A percentile compares a stretch with the other conserved stretches of the same genome.
phyloP scores from a whole-genome alignment of 2,797 vertebrate genomes.

The Arvicola amphibius region DNA sequence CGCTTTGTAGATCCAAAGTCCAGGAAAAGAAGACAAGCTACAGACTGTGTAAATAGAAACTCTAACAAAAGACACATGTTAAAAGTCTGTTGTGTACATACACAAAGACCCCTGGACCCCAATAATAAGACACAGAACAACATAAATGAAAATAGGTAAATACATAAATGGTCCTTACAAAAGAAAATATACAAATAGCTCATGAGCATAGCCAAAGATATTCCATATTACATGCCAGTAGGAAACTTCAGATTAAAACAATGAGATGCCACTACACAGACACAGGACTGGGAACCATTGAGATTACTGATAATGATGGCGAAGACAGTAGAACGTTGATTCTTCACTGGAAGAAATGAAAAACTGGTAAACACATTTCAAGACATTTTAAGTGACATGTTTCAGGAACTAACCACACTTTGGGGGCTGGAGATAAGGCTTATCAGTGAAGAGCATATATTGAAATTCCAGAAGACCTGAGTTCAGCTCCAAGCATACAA shows the following conservation, averaged over 20 bases:
- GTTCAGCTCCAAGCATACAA: neutral
- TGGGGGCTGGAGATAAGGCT: neutral
- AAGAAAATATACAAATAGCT: neutral
- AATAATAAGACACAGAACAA: neutral
- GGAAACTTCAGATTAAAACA: neutral
- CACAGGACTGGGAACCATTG: neutral
- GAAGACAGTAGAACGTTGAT: neutral
- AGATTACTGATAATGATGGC: neutral
- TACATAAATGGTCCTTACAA: neutral
- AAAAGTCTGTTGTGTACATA: neutral
- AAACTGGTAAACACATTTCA: neutral
- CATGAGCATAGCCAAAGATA: neutral
- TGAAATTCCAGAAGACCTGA: neutral
- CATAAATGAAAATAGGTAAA: neutral
- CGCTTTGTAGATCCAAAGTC: neutral
- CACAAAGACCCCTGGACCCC: neutral
- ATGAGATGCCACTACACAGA: neutral
- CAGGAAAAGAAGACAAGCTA: neutral
- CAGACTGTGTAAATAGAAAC: neutral
- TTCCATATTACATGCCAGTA: neutral
- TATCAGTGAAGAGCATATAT: neutral
- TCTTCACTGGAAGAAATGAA: neutral
- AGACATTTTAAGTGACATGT: neutral
- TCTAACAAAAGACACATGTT: neutral
- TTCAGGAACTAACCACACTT: neutral